Conservation (phyloP, 2,797 vertebrate genomes). For the Sebastes kiyomatsui region DNA sequence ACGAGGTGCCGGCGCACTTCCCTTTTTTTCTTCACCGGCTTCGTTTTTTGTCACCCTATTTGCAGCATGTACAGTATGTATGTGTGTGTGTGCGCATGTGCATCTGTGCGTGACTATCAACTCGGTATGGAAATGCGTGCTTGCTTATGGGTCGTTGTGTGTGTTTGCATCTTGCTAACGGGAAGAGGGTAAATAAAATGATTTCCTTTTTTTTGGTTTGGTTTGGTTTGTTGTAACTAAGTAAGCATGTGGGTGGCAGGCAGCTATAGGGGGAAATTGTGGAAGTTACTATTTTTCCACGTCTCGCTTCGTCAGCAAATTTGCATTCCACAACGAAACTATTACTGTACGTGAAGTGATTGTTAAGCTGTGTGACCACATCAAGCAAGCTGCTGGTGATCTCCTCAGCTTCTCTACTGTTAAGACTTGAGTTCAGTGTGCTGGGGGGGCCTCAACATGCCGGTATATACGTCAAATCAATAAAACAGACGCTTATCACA, state of each 20-base stretch:
- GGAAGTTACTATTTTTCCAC: constrained; percentile 51
- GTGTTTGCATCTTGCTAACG: constrained; percentile 52
- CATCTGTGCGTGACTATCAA: not conserved
- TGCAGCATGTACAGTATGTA: not conserved
- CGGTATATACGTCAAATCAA: not conserved
- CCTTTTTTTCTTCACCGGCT: constrained; percentile 42
- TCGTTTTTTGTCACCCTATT: constrained; percentile 40
- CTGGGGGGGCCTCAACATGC: not conserved
- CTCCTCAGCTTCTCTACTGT: not conserved
- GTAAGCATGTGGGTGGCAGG: constrained; percentile 30
- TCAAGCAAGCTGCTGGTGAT: not conserved
- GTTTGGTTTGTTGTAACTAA: constrained; percentile 23
- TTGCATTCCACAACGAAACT: constrained; percentile 20
- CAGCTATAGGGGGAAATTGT: constrained; percentile 62
- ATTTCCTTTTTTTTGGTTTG: constrained; percentile 49
- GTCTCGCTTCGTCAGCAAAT: constrained; percentile 46
- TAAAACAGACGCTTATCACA: not conserved
- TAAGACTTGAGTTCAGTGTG: not conserved
- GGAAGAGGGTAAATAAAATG: constrained; percentile 31
- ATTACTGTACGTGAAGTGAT: not conserved
- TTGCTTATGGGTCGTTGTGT: constrained; percentile 16
- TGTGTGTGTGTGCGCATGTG: not conserved
- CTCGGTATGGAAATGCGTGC: constrained; percentile 5
- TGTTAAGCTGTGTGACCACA: not conserved
- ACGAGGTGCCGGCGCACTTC: constrained; percentile 74